Percentiles rank a stretch among this genome's conserved stretches.
Conservation (phyloP, 2,888 invertebrate genomes). For the Alitta virens region DNA sequence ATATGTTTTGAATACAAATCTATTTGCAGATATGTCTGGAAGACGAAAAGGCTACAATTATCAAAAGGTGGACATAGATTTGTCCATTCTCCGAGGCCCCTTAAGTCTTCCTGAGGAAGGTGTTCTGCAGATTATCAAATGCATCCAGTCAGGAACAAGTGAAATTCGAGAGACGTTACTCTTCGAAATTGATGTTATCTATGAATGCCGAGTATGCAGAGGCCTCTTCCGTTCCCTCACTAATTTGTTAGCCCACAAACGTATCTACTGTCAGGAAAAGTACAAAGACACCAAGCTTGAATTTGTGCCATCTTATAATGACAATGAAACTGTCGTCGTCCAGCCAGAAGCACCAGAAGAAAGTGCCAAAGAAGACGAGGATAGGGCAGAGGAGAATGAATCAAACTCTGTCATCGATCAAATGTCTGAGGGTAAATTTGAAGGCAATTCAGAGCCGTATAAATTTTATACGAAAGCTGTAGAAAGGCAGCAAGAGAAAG, state of each 20-base stretch:
- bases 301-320: conserved; percentile 58
- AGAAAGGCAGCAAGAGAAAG: conserved; percentile 33
- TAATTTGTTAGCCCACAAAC: conserved; percentile 86
- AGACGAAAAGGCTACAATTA: too few species aligned
- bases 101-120: background rate
- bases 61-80: background rate
- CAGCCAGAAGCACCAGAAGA: conserved; percentile 37
- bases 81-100: conserved; percentile 6
- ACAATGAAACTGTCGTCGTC: conserved; percentile 38
- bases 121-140: conserved; percentile 9
- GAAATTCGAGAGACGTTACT: conserved; percentile 75
- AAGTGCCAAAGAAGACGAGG: background rate
- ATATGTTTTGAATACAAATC: too few species aligned
- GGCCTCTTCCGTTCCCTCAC: conserved; percentile 82
- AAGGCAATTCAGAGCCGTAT: conserved; percentile 38
- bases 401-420: conserved; percentile 13
- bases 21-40: too few species aligned
- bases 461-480: conserved; percentile 39
- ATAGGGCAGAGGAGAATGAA: background rate
- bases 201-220: conserved; percentile 84
- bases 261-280: conserved; percentile 68
- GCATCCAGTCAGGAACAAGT: conserved; percentile 4
- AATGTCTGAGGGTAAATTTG: conserved; percentile 32
- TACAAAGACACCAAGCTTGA: conserved; percentile 15
- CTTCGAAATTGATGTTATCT: conserved; percentile 83